phyloP scores from a whole-genome alignment of 2,888 invertebrate species.

The Cantharis nigra region DNA sequence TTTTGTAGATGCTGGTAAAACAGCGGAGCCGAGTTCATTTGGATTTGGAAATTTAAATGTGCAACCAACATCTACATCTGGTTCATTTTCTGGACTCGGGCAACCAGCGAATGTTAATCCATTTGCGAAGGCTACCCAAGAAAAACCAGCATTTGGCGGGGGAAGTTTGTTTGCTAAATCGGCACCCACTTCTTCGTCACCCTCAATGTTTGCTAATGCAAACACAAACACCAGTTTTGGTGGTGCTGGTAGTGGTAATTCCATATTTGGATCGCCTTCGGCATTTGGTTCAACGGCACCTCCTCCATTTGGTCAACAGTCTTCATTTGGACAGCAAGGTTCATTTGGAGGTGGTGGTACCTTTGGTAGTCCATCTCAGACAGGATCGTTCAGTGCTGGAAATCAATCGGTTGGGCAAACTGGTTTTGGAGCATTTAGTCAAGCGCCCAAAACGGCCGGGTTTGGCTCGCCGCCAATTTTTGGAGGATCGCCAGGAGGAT shows the following conservation, averaged over 20 bases:
- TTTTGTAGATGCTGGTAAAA: slow-evolving; percentile 35
- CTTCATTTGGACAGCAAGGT: slow-evolving; percentile 45
- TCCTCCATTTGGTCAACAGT: slow-evolving; percentile 37
- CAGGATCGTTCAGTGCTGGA: slow-evolving; percentile 51
- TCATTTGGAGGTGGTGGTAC: slow-evolving; percentile 43
- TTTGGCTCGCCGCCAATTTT: slow-evolving; percentile 43
- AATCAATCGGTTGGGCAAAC: slow-evolving; percentile 50
- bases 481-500: slow-evolving; percentile 41
- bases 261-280: slow-evolving; percentile 14
- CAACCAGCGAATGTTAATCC: slow-evolving; percentile 40
- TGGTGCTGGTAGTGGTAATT: slow-evolving; percentile 3
- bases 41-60: slow-evolving; percentile 27
- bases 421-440: slow-evolving; percentile 51
- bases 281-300: slow-evolving; percentile 25
- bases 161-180: slow-evolving; percentile 30
- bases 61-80: slow-evolving; percentile 20
- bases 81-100: slow-evolving; percentile 43
- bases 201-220: slow-evolving; percentile 24
- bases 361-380: slow-evolving; percentile 35
- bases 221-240: slow-evolving; percentile 12
- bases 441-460: slow-evolving; percentile 46
- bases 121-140: slow-evolving; percentile 26
- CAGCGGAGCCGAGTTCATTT: slow-evolving; percentile 13
- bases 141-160: slow-evolving; percentile 28
- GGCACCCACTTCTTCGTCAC: slow-evolving; percentile 15